Base-by-base conservation (phyloP, 2,113 vertebrate species). In the Anarrhichthys ocellatus region DNA sequence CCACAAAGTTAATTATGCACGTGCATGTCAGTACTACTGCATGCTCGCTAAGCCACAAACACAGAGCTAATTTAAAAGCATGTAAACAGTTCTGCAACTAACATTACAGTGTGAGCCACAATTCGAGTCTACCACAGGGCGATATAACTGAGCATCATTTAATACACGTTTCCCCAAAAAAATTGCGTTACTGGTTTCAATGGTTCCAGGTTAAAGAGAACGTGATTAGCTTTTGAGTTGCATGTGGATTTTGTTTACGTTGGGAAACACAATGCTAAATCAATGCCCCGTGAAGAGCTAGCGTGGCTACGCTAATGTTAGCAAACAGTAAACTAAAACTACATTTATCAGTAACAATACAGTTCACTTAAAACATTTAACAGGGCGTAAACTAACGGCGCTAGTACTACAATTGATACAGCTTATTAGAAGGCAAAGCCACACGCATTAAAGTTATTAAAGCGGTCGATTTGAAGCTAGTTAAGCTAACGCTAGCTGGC, bases 21-120 rank as follows among this genome's bases (percentile, higher is more conserved):
- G 9, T 8, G 27, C 56, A 17, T 6, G 8, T 6, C 29, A 74
- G n/a, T 5, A 64, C 15, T 42, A 61, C 27, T 11, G 1, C 9
- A 7, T 50, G 62, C 44, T 65, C 54, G 38, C 24, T 59, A 52
- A 75, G 56, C 82, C 81, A 50, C 29, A 86, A 85, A 85, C 75
- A 80, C 68, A 74, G 38, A 56, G 46, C 71, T 18, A 20, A n/a
- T 77, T 70, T 32, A 15, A 78, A 75, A 73, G 63, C 76, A 89
- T 92, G 91, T 87, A 78, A 91, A 82, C 72, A 87, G 7, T 61
- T 78, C 40, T 11, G 67, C 59, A 24, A 27, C 73, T 83, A 54
- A n/a, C 56, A 29, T 59, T 22, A 63, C 73, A 78, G 46, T 17
- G 54, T 7, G 50, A 64, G 24, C 11, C 22, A 63, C 61, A 73